Base-by-base conservation (phyloP, 2,797 vertebrate genomes). In the Melanotaenia maccullochi region DNA sequence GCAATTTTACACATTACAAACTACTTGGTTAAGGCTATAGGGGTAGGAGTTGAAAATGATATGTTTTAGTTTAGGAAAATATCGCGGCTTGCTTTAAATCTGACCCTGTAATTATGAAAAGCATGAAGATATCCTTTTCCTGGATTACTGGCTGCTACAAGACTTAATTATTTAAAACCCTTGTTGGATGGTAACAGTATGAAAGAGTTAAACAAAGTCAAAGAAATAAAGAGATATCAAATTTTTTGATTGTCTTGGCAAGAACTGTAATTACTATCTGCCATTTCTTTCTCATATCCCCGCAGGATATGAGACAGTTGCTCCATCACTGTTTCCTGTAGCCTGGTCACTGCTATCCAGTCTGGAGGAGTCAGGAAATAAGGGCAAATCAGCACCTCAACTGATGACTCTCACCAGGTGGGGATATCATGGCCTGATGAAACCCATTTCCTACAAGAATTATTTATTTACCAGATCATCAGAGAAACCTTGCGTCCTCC, bases 331-430 rank as follows among this genome's bases (percentile, higher is more conserved):
- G 65, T 83, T 83, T 85, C 62, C 68, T 78, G 69, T 79, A 54
- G 75, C 61, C 78, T 63, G 83, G 85, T 87, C 85, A 82, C 83
- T 64, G 51, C 54, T 66, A 68, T 49, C 75, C 57, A 59, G 66
- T 35, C 64, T 81, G 69, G 59, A 79, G 75, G 71, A 88, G 79
- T 79, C 76, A 73, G 64, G 83, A 86, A 87, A 91, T 81, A 85
- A 91, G 81, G 67, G 78, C 73, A 80, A 91, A 91, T 89, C 91
- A 92, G 77, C 47, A 70, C 60, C 81, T 86, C 59, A 62, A 78
- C 85, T 88, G 83, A 90, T 83, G 85, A 85, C 74, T 80, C 78
- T 85, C 87, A 78, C 68, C 57, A 22, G 87, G 87, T 71, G 79
- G 76, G 72, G 72, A 77, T 69, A 71, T 67, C 68, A 83, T 79